Conservation (phyloP, 1,140 invertebrate species). For the Drosophila athabasca region DNA sequence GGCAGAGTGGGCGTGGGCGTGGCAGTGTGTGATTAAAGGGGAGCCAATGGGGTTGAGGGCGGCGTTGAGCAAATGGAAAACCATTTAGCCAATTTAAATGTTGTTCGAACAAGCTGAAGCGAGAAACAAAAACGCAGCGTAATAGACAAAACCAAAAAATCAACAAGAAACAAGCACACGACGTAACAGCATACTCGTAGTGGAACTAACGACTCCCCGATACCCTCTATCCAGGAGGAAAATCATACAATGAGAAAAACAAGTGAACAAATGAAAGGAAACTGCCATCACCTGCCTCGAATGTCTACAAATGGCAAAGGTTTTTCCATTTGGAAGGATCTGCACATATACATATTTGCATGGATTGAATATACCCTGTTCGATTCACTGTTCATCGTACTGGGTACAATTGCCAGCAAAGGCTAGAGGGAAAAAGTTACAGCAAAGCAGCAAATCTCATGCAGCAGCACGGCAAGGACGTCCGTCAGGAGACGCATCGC, state of each 20-base stretch:
- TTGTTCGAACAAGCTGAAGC: conserved; percentile 53
- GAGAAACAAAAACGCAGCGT: conserved; percentile 19
- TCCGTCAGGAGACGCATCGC: conserved; percentile 27
- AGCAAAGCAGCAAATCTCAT: conserved; percentile 50
- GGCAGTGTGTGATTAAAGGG: not conserved
- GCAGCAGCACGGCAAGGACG: conserved; percentile 48
- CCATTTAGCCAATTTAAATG: conserved; percentile 68
- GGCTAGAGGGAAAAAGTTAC: not conserved
- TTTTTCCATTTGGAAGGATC: too few species aligned
- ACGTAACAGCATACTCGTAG: too few species aligned
- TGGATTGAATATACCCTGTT: too few species aligned
- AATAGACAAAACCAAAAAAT: conserved; percentile 54
- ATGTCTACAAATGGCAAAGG: too few species aligned
- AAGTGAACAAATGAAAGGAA: too few species aligned
- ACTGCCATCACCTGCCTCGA: too few species aligned
- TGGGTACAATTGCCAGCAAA: not conserved
- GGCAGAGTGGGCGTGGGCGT: not conserved
- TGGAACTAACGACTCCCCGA: too few species aligned
- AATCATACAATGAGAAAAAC: too few species aligned
- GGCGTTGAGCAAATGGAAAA: conserved; percentile 51
- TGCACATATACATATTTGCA: too few species aligned
- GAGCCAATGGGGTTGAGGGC: not conserved
- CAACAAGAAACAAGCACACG: conserved; percentile 28
- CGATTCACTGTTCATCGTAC: too few species aligned
- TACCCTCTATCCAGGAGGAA: too few species aligned